Conservation (phyloP, 2,113 vertebrate genomes). For the Urocynchramus pylzowi region DNA sequence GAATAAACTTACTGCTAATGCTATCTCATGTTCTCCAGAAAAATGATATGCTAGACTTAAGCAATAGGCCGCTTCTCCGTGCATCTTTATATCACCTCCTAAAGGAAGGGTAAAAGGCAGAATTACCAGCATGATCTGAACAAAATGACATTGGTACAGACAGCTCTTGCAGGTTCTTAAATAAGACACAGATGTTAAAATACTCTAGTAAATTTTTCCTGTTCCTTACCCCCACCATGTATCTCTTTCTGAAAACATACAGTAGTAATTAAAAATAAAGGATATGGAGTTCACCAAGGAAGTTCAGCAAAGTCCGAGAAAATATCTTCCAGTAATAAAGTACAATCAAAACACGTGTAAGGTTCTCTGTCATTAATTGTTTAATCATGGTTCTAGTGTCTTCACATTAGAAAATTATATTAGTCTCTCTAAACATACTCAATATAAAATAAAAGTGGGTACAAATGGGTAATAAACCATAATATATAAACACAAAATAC, state of each 20-base stretch:
- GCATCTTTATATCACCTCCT: constrained; percentile 72
- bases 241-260: neutral
- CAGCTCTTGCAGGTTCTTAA: neutral
- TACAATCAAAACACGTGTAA: neutral
- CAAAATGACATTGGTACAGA: neutral
- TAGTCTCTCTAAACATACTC: accelerated
- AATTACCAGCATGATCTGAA: neutral
- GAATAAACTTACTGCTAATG: constrained; percentile 72
- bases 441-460: neutral
- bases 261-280: neutral
- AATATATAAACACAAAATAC: neutral
- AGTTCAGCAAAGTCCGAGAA: neutral
- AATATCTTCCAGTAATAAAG: neutral
- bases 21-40: constrained; percentile 69
- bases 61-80: constrained; percentile 78
- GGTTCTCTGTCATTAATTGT: neutral
- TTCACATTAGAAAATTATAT: neutral
- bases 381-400: neutral
- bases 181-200: neutral
- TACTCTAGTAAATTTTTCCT: neutral
- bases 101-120: neutral
- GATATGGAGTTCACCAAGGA: neutral
- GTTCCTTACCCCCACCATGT: neutral
- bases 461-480: neutral
- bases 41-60: constrained; percentile 74